Evolutionary conservation across 1,140 invertebrate species (phyloP).

Genomic region (Bombus waltoni): DNA sequence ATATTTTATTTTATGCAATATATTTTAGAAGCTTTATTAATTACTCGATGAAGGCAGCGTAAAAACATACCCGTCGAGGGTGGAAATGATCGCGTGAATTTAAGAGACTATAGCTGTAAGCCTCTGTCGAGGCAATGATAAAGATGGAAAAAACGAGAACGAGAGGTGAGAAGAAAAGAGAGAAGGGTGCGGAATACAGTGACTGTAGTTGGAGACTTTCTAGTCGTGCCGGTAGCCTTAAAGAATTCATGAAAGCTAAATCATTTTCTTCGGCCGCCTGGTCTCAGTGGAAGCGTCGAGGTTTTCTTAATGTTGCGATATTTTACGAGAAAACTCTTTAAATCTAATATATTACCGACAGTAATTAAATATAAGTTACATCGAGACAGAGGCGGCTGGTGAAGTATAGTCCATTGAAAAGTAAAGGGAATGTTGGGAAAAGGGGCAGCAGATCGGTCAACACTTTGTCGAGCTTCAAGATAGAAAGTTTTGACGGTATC

Average conservation of each 20-base stretch:
- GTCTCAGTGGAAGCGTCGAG: slow-evolving; percentile 59
- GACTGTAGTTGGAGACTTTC: slow-evolving; percentile 62
- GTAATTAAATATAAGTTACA: slow-evolving; percentile 81
- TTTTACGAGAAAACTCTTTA: slow-evolving; percentile 80
- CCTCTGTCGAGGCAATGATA: slow-evolving; percentile 43
- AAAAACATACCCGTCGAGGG: slow-evolving; percentile 14
- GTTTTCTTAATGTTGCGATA: slow-evolving; percentile 81
- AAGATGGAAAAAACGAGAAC: slow-evolving; percentile 1
- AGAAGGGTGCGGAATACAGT: slow-evolving; percentile 40
- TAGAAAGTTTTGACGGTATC: slow-evolving; percentile 62
- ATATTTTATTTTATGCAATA: not conserved
- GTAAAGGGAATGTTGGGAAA: not conserved
- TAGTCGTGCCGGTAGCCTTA: slow-evolving; percentile 61
- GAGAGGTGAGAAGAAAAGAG: not conserved
- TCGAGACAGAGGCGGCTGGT: slow-evolving; percentile 27
- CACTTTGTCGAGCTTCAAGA: slow-evolving; percentile 33
- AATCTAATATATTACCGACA: slow-evolving; percentile 81
- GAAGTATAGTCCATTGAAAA: slow-evolving; percentile 60
- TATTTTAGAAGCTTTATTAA: slow-evolving; percentile 36
- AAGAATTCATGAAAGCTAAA: slow-evolving; percentile 78
- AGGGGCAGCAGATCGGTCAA: slow-evolving; percentile 39
- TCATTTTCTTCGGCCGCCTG: slow-evolving; percentile 72
- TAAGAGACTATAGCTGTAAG: slow-evolving; percentile 52
- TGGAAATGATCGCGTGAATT: slow-evolving; percentile 56
- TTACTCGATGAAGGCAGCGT: slow-evolving; percentile 25